These are phyloP conservation scores for Globicephala melas DNA, from an alignment of 2,113 vertebrate species.

Conservation along the genomic window DNA sequence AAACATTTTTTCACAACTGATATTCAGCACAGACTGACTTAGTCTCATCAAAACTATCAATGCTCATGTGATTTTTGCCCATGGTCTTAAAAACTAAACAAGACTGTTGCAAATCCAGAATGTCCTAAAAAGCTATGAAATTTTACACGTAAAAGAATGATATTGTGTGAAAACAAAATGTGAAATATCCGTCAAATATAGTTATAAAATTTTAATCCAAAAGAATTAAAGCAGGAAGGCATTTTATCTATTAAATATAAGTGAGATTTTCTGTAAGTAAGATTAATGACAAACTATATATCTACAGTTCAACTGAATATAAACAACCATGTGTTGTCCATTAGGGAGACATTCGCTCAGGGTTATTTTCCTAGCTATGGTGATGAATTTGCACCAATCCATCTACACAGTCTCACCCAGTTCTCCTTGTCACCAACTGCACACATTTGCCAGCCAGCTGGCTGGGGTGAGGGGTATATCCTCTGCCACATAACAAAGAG, in stretches of 20 bases:
- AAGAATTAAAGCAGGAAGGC: neutral
- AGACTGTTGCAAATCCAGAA: constrained; percentile 59
- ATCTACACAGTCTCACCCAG: constrained; percentile 69
- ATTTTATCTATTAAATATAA: constrained; percentile 52
- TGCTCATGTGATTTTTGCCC: constrained; percentile 65
- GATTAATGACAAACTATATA: constrained; percentile 55
- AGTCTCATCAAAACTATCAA: constrained; percentile 65
- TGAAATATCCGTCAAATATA: constrained; percentile 24
- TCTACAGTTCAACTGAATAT: constrained; percentile 50
- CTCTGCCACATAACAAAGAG: constrained; percentile 50
- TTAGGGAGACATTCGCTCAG: constrained; percentile 66
- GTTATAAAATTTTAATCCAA: constrained; percentile 5
- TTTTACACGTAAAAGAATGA: neutral
- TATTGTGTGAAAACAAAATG: constrained; percentile 14
- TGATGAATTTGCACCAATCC: constrained; percentile 71
- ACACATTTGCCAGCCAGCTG: constrained; percentile 74
- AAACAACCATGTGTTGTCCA: constrained; percentile 73
- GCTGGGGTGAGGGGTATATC: neutral
- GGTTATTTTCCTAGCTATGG: constrained; percentile 74
- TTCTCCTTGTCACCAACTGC: constrained; percentile 71
- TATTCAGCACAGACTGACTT: constrained; percentile 64
- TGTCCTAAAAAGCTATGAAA: constrained; percentile 43
- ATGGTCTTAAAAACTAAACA: constrained; percentile 60
- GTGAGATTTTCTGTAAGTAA: constrained; percentile 44
- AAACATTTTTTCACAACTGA: constrained; percentile 69